Conservation (phyloP, 2,113 vertebrate genomes). For the Nansenia antarctica region DNA sequence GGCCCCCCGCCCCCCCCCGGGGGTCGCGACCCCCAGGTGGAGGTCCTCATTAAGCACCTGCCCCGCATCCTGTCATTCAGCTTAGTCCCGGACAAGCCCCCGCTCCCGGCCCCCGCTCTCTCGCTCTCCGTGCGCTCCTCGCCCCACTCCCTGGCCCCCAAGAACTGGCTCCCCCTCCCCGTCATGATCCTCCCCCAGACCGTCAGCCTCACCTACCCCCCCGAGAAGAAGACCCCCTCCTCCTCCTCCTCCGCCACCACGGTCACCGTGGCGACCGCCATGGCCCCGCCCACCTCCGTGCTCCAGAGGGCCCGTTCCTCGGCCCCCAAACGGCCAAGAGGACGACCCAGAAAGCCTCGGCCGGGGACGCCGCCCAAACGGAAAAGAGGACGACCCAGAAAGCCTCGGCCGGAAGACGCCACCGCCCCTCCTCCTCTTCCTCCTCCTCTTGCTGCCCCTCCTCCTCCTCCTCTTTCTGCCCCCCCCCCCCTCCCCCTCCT, state of each 20-base stretch:
- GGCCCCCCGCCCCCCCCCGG: constrained; percentile 51
- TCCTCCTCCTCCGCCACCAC: no score
- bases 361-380: constrained; percentile 69
- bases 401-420: constrained; percentile 73
- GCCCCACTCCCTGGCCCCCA: constrained; percentile 77
- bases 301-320: constrained; percentile 58
- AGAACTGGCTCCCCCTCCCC: constrained; percentile 71
- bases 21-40: constrained; percentile 71
- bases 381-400: constrained; percentile 84
- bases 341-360: no score
- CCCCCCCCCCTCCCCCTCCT: neutral
- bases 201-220: constrained; percentile 53
- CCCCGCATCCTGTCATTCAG: constrained; percentile 85
- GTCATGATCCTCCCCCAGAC: constrained; percentile 83
- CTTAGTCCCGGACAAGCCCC: constrained; percentile 63
- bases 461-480: no score
- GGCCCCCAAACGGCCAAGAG: constrained; percentile 69
- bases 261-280: neutral
- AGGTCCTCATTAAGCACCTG: constrained; percentile 84
- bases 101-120: no score
- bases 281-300: constrained; percentile 60
- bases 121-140: constrained; percentile 71
- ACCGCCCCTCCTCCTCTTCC: neutral
- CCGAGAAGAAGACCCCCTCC: constrained; percentile 41
- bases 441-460: no score